Evolutionary conservation across 2,888 invertebrate species (phyloP).

Genomic region (Lepidochitona cinerea): DNA sequence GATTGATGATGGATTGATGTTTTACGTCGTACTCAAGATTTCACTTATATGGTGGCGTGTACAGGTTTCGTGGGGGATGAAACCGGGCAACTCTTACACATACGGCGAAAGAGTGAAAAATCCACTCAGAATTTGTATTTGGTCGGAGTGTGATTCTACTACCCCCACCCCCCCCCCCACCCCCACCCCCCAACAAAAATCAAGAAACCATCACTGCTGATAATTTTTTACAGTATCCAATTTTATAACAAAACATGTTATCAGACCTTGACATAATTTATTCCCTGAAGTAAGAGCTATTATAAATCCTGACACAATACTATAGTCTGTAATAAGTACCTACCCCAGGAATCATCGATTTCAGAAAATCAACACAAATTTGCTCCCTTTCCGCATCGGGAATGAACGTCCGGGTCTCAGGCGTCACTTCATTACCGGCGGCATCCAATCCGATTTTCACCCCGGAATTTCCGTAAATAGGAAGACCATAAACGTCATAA

Average conservation of each 20-base stretch:
- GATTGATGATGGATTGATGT: too few species aligned
- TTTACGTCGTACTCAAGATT: too few species aligned
- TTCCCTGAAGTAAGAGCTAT: background rate
- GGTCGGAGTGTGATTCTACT: too few species aligned
- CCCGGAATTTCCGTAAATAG: conserved; percentile 60
- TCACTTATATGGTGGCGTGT: too few species aligned
- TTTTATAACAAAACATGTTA: background rate
- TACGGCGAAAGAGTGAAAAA: too few species aligned
- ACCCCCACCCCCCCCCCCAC: too few species aligned
- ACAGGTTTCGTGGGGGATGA: too few species aligned
- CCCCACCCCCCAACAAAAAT: too few species aligned
- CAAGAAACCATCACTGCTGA: too few species aligned
- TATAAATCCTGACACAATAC: background rate
- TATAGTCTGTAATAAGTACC: background rate
- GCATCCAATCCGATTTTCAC: conserved; percentile 66
- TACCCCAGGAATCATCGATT: conserved; percentile 57
- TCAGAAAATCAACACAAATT: conserved; percentile 44
- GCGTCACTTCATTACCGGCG: conserved; percentile 55
- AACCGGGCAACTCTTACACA: too few species aligned
- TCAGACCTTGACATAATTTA: background rate
- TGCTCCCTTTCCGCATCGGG: conserved; percentile 59
- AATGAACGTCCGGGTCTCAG: conserved; percentile 55
- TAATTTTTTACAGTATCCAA: too few species aligned
- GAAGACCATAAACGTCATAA: conserved; percentile 59
- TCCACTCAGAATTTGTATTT: too few species aligned